These are phyloP conservation scores for Trisateles emortualis DNA, from an alignment of 2,888 invertebrate genomes.

Conservation along the genomic window DNA sequence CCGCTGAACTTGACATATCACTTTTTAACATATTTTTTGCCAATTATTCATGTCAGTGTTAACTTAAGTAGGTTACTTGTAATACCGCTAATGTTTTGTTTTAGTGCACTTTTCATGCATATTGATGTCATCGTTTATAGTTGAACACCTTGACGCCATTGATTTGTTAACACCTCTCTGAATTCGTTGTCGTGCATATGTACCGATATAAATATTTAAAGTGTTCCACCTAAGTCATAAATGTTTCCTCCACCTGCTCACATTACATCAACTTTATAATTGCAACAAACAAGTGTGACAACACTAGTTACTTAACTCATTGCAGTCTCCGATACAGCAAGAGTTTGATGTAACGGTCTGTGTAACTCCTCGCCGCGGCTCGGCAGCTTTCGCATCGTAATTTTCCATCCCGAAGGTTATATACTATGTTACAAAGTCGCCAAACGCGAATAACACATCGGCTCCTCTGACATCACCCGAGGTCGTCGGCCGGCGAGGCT, in stretches of 20 bases:
- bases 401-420: slow-evolving; percentile 62
- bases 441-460: slow-evolving; percentile 59
- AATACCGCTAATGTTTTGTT: slow-evolving; percentile 32
- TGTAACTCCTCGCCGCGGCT: slow-evolving; percentile 57
- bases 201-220: slow-evolving; percentile 1
- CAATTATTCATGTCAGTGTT: slow-evolving; percentile 66
- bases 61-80: slow-evolving; percentile 48
- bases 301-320: slow-evolving; percentile 79
- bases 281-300: slow-evolving; percentile 80
- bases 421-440: slow-evolving; percentile 62
- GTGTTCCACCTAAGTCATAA: slow-evolving; percentile 30
- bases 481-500: slow-evolving; percentile 75
- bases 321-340: slow-evolving; percentile 68
- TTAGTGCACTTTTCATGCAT: slow-evolving; percentile 30
- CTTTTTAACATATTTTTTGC: slow-evolving; percentile 73
- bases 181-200: slow-evolving; percentile 19
- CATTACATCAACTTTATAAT: slow-evolving; percentile 74
- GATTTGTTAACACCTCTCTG: slow-evolving; percentile 16
- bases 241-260: slow-evolving; percentile 54
- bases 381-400: slow-evolving; percentile 63
- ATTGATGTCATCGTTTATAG: slow-evolving; percentile 15
- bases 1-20: slow-evolving; percentile 83
- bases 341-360: slow-evolving; percentile 72
- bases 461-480: slow-evolving; percentile 70
- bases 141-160: slow-evolving; percentile 24